Evolutionary conservation across 2,888 invertebrate genomes (phyloP).

Genomic region (Anticlea derivata): DNA sequence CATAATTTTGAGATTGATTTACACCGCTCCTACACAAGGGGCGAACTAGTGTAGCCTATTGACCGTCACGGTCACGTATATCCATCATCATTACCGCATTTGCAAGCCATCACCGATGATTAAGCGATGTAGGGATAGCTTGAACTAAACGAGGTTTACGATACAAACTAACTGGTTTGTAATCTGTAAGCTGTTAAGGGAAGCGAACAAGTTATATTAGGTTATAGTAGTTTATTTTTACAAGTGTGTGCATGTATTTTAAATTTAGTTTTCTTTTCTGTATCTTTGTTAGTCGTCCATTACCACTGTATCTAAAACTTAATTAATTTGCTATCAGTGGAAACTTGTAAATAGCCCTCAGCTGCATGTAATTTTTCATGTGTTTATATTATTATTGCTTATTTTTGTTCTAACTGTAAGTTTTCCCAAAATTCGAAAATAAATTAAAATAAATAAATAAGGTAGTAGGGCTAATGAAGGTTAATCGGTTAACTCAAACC

Average conservation of each 20-base stretch:
- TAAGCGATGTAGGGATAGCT: slow-evolving; percentile 31
- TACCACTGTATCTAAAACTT: no score
- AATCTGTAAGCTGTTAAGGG: slow-evolving; percentile 1
- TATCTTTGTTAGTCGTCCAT: no score
- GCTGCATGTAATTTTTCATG: no score
- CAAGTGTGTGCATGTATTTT: no score
- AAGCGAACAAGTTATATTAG: neutral
- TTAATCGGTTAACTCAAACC: neutral
- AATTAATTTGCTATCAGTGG: no score
- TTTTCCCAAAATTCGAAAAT: no score
- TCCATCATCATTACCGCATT: slow-evolving; percentile 41
- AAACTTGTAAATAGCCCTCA: no score
- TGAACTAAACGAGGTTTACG: slow-evolving; percentile 20
- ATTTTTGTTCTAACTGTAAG: no score
- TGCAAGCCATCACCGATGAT: slow-evolving; percentile 50
- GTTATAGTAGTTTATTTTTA: neutral
- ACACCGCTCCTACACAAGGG: slow-evolving; percentile 11
- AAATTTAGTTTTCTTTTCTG: no score
- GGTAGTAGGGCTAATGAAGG: neutral
- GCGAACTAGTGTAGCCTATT: slow-evolving; percentile 17
- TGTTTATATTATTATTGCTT: no score
- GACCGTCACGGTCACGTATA: slow-evolving; percentile 24
- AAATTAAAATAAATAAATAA: no score
- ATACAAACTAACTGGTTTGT: slow-evolving; percentile 2
- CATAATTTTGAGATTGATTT: slow-evolving; percentile 15